Evolutionary conservation across 2,888 invertebrate species (phyloP).

Genomic region (Fragum sueziense): DNA sequence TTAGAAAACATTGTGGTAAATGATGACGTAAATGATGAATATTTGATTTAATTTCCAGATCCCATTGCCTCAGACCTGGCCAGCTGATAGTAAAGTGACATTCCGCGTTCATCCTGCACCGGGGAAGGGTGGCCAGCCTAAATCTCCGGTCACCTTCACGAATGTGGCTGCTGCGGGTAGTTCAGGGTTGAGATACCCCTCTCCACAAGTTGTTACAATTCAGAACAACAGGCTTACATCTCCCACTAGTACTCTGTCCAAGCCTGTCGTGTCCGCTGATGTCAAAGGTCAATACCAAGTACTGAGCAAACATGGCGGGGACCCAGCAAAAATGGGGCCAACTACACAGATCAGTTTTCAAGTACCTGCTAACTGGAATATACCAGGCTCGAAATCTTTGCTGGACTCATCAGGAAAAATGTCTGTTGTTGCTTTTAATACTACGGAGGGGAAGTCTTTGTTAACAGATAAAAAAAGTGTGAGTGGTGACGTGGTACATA

Average conservation of each 20-base stretch:
- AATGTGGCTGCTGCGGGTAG: conserved; percentile 4
- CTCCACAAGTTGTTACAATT: conserved; percentile 46
- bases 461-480: conserved; percentile 12
- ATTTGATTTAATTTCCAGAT: conserved; percentile 23
- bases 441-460: conserved; percentile 28
- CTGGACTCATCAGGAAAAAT: conserved; percentile 47
- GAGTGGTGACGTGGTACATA: neutral
- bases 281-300: conserved; percentile 10
- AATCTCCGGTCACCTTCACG: conserved; percentile 26
- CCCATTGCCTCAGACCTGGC: conserved; percentile 43
- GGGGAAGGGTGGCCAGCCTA: conserved; percentile 14
- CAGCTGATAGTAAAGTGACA: conserved; percentile 45
- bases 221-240: conserved; percentile 26
- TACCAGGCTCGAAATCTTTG: conserved; percentile 51
- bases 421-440: conserved; percentile 45
- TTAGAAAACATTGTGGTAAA: no score
- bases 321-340: conserved; percentile 1
- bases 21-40: no score
- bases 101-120: conserved; percentile 33
- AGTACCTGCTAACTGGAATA: conserved; percentile 53
- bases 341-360: conserved; percentile 55
- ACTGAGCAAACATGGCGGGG: neutral
- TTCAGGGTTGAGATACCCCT: conserved; percentile 19
- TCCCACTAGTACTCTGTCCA: conserved; percentile 17
- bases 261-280: conserved; percentile 24